Conservation (phyloP, 2,113 vertebrate genomes). For the Struthidea cinerea region DNA sequence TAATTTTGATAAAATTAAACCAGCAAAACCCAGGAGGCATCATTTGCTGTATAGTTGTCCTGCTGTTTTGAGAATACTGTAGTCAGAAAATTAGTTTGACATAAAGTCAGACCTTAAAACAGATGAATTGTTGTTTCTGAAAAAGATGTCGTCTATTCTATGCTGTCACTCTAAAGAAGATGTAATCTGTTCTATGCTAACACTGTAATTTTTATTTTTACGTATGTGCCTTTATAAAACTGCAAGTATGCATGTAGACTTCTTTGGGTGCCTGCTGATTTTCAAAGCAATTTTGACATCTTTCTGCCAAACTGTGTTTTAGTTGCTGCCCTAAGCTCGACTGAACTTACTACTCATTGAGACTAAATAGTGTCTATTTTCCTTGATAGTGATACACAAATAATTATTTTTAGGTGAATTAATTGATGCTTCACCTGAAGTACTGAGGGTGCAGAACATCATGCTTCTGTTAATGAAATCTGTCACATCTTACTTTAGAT, state of each 20-base stretch:
- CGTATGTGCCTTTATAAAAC: background rate
- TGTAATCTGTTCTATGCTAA: background rate
- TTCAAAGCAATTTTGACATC: background rate
- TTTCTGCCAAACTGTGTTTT: background rate
- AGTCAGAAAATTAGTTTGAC: constrained; percentile 32
- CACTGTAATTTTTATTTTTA: constrained; percentile 7
- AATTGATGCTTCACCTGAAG: background rate
- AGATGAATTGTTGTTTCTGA: background rate
- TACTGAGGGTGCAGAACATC: background rate
- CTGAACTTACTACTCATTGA: background rate
- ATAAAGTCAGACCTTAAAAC: constrained; percentile 11
- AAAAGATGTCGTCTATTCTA: background rate
- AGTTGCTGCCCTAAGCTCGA: background rate
- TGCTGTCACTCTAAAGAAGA: background rate
- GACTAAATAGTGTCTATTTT: background rate
- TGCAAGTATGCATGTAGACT: background rate
- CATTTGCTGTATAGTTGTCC: background rate
- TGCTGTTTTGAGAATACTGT: constrained; percentile 21
- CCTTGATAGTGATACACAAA: background rate
- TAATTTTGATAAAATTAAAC: constrained; percentile 9
- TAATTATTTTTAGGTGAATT: background rate
- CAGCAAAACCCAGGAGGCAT: background rate
- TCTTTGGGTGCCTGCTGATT: background rate
- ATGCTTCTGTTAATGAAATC: background rate
- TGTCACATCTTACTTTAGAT: background rate